These are phyloP conservation scores for Hydra vulgaris DNA, from an alignment of 30 jellyfish, hydroid and myxozoan species.

Conservation along the genomic window DNA sequence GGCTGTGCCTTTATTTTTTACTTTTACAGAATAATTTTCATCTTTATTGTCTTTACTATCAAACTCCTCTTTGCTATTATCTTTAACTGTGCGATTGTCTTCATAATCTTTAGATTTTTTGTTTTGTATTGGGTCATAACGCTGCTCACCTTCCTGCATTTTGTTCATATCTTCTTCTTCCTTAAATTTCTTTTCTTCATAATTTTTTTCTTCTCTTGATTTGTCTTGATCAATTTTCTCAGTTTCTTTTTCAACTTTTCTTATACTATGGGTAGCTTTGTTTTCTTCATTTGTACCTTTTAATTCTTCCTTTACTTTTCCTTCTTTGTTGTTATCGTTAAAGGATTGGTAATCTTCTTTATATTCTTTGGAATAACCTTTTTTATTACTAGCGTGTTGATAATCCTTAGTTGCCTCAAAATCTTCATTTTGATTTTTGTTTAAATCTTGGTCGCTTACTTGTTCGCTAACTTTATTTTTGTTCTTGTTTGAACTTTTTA, in stretches of 20 bases:
- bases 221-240: background rate
- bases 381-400: slow-evolving; percentile 1
- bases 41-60: background rate
- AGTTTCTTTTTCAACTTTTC: background rate
- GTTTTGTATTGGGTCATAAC: background rate
- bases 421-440: slow-evolving; percentile 2
- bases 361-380: slow-evolving; percentile 3
- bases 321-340: background rate
- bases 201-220: background rate
- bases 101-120: background rate
- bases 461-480: slow-evolving; percentile 3
- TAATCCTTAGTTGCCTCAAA: slow-evolving; percentile 1
- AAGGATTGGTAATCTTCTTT: background rate
- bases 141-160: slow-evolving; percentile 7
- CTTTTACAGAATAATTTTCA: background rate
- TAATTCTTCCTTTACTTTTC: background rate
- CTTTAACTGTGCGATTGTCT: background rate
- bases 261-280: background rate
- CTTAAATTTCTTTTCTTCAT: background rate
- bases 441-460: slow-evolving; percentile 1
- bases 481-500: background rate
- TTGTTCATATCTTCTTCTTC: slow-evolving; percentile 5
- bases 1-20: background rate
- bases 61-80: background rate
- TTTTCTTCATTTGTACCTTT: background rate